Evolutionary conservation across 37 sponge, comb jelly and placozoan species (phyloP).

Genomic region (Cladorhizidae sp.): DNA sequence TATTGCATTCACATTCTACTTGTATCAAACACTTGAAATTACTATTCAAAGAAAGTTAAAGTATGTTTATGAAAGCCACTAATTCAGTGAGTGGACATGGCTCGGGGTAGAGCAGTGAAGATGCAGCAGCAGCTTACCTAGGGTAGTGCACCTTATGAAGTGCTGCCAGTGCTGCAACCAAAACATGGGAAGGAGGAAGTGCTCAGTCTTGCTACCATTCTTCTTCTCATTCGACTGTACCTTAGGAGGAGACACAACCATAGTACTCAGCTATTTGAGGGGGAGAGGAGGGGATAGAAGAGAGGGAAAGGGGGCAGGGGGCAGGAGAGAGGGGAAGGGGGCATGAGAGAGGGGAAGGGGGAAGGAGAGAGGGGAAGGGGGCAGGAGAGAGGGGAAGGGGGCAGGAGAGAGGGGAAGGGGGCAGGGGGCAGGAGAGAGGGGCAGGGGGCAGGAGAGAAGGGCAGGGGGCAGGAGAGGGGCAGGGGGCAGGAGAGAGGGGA

Average conservation of each 20-base stretch:
- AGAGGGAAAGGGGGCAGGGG: neutral
- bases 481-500: neutral
- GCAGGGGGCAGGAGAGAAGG: neutral
- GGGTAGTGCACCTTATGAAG: constrained; percentile 65
- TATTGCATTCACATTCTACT: neutral
- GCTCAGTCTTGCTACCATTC: constrained; percentile 17
- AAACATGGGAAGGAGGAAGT: constrained; percentile 37
- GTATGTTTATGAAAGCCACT: neutral
- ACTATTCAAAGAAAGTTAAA: neutral
- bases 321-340: neutral
- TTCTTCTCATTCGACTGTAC: constrained; percentile 1
- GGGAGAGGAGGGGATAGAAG: neutral
- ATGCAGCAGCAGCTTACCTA: too few relatives aligned
- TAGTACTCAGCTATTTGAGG: constrained; percentile 1
- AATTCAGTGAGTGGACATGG: neutral
- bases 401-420: neutral
- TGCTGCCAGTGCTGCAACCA: constrained; percentile 75
- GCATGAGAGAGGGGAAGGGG: neutral
- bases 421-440: too few relatives aligned
- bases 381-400: neutral
- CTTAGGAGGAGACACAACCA: neutral
- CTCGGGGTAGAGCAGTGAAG: too few relatives aligned
- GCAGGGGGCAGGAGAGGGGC: neutral
- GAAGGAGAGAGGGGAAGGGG: neutral
- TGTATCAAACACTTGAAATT: too few relatives aligned